Base-by-base conservation (phyloP, 2,888 invertebrate species). In the Andrena praecox region DNA sequence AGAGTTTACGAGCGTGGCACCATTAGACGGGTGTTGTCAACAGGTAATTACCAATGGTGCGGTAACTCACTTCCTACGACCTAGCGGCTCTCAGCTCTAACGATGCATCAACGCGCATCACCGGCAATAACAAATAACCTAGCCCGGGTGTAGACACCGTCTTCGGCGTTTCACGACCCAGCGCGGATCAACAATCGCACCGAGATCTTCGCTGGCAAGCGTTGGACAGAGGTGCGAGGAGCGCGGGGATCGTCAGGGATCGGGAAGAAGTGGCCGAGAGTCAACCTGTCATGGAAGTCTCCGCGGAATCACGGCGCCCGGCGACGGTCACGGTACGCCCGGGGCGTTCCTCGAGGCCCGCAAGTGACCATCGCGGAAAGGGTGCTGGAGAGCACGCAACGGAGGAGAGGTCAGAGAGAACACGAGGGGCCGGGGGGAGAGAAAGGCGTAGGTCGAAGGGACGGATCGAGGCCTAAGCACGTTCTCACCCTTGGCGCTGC, bases 401-500 rank as follows among this genome's bases (percentile, higher is more conserved):
- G 84, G 48, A 76, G 82, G 42, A 74, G 80, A 82, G 80, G 68
- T 71, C 79, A 69, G 68, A 81, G 75, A 84, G 86, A 75, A 76
- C 68, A 76, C 68, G 79, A 70, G 73, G 73, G 68, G 52, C 64
- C 10, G 48, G 52, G 48, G 76, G 77, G 67, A 74, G 82, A 87
- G 85, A 72, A 87, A 89, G 89, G 89, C 88, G 88, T 82, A 90
- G 86, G 89, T 87, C 84, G 91, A 90, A 89, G 91, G 92, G 91
- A 91, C 78, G 85, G 91, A 91, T 91, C 86, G 90, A 91, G 91
- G 92, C 91, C 93, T 91, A 91, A 93, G 94, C 94, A 94, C 94
- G 94, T 94, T 94, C 93, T 93, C 94, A 93, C 93, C 94, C 94
- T 94, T 93, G 93, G 93, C 90, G 90, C 87, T 90, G 89, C 88